A percentile compares a stretch with the other conserved stretches of the same genome.
phyloP scores from a whole-genome alignment of 2,888 invertebrate species.

The Oligia fasciuncula region DNA sequence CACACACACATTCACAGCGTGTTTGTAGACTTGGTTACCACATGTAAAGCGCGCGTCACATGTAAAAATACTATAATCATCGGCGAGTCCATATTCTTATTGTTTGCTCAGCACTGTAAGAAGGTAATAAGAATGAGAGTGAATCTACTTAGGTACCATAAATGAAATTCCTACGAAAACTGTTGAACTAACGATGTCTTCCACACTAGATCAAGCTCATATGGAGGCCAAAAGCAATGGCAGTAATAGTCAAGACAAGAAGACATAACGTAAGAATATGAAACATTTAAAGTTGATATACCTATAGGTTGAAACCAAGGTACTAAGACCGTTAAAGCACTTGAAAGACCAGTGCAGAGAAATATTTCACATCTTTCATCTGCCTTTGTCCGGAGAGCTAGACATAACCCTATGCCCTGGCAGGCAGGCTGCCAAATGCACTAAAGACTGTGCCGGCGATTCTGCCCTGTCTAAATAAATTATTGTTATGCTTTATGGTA shows the following conservation, averaged over 20 bases:
- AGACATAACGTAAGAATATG: slow-evolving; percentile 25
- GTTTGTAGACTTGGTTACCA: background rate
- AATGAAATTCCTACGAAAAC: background rate
- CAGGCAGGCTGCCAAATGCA: slow-evolving; percentile 72
- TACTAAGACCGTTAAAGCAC: slow-evolving; percentile 40
- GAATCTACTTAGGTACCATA: background rate
- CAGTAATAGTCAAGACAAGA: slow-evolving; percentile 29
- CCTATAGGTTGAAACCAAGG: slow-evolving; percentile 39
- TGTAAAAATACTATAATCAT: background rate
- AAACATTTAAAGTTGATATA: slow-evolving; percentile 45
- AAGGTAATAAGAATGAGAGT: background rate
- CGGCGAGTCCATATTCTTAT: background rate
- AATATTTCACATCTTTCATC: slow-evolving; percentile 63
- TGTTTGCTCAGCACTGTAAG: background rate
- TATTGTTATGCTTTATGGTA: slow-evolving; percentile 60
- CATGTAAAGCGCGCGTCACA: background rate
- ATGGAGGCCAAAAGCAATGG: background rate
- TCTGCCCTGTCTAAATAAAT: slow-evolving; percentile 67
- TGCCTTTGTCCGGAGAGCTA: slow-evolving; percentile 52
- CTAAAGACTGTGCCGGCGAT: slow-evolving; percentile 66
- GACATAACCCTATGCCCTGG: slow-evolving; percentile 60
- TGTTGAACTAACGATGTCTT: background rate
- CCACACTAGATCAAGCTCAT: background rate
- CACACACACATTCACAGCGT: background rate
- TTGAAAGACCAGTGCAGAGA: slow-evolving; percentile 50